These are phyloP conservation scores for Plebejus argus DNA, from an alignment of 2,888 invertebrate species.

Conservation along the genomic window DNA sequence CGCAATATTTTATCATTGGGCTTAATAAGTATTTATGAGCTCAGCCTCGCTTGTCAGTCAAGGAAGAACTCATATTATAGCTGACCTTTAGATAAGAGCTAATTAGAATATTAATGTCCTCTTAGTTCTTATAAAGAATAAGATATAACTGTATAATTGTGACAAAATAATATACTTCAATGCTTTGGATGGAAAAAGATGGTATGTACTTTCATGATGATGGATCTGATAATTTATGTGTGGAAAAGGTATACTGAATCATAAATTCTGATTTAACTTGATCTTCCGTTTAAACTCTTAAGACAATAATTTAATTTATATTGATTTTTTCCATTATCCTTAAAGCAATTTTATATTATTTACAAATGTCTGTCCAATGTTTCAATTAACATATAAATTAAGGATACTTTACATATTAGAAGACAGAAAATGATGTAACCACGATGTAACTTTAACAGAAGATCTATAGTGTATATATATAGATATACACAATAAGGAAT, in stretches of 20 bases:
- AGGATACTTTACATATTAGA: too few relatives aligned
- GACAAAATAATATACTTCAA: not conserved
- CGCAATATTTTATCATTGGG: conserved; percentile 31
- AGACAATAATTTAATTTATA: too few relatives aligned
- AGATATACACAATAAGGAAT: too few relatives aligned
- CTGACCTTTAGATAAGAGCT: conserved; percentile 22
- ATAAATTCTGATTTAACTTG: not conserved
- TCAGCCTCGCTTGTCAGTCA: conserved; percentile 27
- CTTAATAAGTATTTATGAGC: conserved; percentile 30
- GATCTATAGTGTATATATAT: too few relatives aligned
- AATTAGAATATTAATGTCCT: conserved; percentile 14
- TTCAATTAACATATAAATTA: too few relatives aligned
- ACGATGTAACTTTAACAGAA: too few relatives aligned
- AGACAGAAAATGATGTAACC: too few relatives aligned
- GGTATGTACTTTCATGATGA: not conserved
- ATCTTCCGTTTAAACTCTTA: not conserved
- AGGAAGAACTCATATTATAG: conserved; percentile 21
- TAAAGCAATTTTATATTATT: too few relatives aligned
- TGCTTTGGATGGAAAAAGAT: not conserved
- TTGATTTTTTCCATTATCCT: too few relatives aligned
- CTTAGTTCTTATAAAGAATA: not conserved
- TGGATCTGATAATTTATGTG: too few relatives aligned
- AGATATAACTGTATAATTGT: not conserved
- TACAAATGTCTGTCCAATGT: too few relatives aligned
- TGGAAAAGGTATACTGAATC: too few relatives aligned